Percentiles rank a stretch among this genome's conserved stretches.
phyloP scores from a whole-genome alignment of 2,797 vertebrate genomes.

The Pagetopsis macropterus region DNA sequence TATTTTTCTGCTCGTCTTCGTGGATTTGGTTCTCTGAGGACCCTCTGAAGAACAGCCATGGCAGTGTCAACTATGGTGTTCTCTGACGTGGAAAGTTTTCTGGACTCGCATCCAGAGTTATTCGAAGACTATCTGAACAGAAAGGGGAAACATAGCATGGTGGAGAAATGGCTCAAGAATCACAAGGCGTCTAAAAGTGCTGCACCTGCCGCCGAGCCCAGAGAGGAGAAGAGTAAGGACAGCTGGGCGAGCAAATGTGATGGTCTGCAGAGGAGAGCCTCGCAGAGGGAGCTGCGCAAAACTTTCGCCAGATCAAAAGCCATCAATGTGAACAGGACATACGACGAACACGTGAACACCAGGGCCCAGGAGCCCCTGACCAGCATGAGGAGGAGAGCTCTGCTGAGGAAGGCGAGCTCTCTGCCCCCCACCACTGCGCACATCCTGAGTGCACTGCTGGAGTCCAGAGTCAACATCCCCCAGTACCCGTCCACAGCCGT shows the following conservation, averaged over 20 bases:
- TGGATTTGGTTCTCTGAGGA: constrained; percentile 70
- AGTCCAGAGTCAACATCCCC: constrained; percentile 96
- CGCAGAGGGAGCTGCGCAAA: constrained; percentile 95
- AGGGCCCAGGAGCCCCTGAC: constrained; percentile 94
- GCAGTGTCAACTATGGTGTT: constrained; percentile 88
- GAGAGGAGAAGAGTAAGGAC: constrained; percentile 78
- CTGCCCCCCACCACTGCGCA: constrained; percentile 95
- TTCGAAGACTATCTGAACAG: constrained; percentile 92
- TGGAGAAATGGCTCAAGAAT: constrained; percentile 94
- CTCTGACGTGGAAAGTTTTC: constrained; percentile 96
- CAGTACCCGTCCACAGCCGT: constrained; percentile 96
- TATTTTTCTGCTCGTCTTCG: constrained; percentile 61
- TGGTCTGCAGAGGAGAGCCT: constrained; percentile 88
- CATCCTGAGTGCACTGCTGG: constrained; percentile 96
- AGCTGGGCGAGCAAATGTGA: constrained; percentile 85
- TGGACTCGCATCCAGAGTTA: constrained; percentile 93
- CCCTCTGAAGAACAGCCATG: constrained; percentile 78
- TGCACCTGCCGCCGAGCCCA: constrained; percentile 47
- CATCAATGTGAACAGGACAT: constrained; percentile 94
- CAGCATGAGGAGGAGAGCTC: constrained; percentile 92
- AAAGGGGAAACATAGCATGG: constrained; percentile 90
- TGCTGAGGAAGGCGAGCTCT: constrained; percentile 96
- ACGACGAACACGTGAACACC: constrained; percentile 94
- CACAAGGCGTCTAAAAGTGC: constrained; percentile 77
- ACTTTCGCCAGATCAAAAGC: constrained; percentile 98